These are phyloP conservation scores for Crenichthys baileyi DNA, from an alignment of 2,797 vertebrate genomes.

Conservation along the genomic window DNA sequence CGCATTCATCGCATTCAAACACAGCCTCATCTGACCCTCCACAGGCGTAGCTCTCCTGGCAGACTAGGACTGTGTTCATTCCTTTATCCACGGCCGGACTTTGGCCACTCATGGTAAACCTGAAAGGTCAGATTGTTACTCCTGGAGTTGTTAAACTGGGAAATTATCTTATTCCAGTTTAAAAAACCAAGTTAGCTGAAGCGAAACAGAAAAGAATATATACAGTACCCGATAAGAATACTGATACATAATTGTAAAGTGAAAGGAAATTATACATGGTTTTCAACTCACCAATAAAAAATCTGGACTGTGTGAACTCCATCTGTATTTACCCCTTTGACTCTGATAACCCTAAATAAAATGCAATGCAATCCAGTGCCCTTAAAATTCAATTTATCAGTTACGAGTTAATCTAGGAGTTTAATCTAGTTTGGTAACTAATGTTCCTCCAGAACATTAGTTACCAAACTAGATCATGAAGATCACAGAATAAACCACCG, in stretches of 20 bases:
- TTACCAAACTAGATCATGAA: no score
- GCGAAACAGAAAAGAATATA: not conserved
- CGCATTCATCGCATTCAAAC: slow-evolving; percentile 96
- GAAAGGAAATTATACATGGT: not conserved
- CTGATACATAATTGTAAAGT: not conserved
- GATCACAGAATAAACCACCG: no score
- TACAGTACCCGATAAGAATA: not conserved
- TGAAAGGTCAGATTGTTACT: slow-evolving; percentile 15
- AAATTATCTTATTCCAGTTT: not conserved
- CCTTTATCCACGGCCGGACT: slow-evolving; percentile 84
- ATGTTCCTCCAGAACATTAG: not conserved
- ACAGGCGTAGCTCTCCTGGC: slow-evolving; percentile 97
- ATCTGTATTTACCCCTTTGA: not conserved
- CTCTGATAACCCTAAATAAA: not conserved
- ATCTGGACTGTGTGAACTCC: not conserved
- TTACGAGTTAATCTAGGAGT: not conserved
- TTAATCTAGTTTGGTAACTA: not conserved
- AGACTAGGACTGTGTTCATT: slow-evolving; percentile 83
- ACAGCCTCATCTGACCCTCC: slow-evolving; percentile 92
- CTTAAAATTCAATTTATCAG: not conserved
- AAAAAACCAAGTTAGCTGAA: not conserved
- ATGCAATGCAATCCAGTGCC: not conserved
- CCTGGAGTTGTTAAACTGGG: not conserved
- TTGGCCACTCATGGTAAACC: slow-evolving; percentile 85
- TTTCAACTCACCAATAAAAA: not conserved